phyloP scores from a whole-genome alignment of 2,888 invertebrate species.

The Drosophila parthenogenetica region DNA sequence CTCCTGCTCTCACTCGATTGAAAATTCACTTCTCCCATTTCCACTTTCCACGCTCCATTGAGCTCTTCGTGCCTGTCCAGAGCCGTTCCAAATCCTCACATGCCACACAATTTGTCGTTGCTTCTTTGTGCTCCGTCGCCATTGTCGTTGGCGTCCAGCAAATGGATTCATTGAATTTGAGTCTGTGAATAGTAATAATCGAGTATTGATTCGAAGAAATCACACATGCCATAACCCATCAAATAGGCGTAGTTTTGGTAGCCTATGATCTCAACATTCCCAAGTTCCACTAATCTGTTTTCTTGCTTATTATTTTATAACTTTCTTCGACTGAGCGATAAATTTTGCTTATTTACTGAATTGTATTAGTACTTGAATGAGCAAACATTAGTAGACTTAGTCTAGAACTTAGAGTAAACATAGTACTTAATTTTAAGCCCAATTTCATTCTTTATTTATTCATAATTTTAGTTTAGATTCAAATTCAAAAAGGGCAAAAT shows the following conservation, averaged over 20 bases:
- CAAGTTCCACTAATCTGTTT: too few relatives aligned
- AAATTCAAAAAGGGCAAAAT: too few relatives aligned
- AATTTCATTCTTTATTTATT: too few relatives aligned
- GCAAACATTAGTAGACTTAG: too few relatives aligned
- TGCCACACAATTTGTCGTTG: slow-evolving; percentile 47
- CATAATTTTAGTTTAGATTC: too few relatives aligned
- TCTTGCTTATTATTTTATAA: too few relatives aligned
- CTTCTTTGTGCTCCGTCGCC: slow-evolving; percentile 25
- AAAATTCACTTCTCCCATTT: neutral
- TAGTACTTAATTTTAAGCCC: too few relatives aligned
- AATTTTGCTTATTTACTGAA: too few relatives aligned
- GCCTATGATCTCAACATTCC: neutral
- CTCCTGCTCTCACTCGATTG: neutral
- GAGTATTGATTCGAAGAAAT: slow-evolving; percentile 26
- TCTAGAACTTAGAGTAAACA: too few relatives aligned
- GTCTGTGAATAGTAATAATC: slow-evolving; percentile 29
- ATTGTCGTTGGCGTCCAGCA: slow-evolving; percentile 25
- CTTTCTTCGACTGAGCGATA: too few relatives aligned
- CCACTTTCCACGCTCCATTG: slow-evolving; percentile 63
- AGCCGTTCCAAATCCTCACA: slow-evolving; percentile 31
- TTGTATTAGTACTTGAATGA: too few relatives aligned
- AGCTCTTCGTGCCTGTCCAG: slow-evolving; percentile 19
- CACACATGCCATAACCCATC: neutral
- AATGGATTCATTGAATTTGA: slow-evolving; percentile 30
- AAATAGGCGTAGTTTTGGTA: neutral